These are phyloP conservation scores for Drosophila kikkawai DNA, from an alignment of 1,140 invertebrate species.

Conservation along the genomic window DNA sequence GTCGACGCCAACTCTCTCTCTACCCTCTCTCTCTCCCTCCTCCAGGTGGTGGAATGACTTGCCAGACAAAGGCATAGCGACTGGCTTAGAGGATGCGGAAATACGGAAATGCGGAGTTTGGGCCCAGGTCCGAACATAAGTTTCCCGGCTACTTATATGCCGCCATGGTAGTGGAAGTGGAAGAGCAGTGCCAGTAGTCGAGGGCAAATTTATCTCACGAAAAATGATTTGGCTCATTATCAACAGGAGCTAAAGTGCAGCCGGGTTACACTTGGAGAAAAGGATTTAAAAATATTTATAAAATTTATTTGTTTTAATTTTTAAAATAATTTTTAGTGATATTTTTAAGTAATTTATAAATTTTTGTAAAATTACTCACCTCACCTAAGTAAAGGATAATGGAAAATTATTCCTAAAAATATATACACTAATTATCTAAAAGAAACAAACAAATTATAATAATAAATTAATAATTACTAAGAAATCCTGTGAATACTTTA, in stretches of 20 bases:
- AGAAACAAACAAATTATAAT: not conserved
- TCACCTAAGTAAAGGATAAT: not conserved
- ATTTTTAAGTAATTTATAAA: too few species aligned
- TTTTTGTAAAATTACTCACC: too few species aligned
- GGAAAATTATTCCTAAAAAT: not conserved
- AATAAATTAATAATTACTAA: not conserved
- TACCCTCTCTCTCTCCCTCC: not conserved
- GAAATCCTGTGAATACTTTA: not conserved
- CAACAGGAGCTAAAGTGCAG: slow-evolving; percentile 78
- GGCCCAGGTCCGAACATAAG: slow-evolving; percentile 66
- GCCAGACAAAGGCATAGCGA: slow-evolving; percentile 60
- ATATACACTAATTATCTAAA: not conserved
- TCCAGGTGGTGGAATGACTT: slow-evolving; percentile 54
- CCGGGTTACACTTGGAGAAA: slow-evolving; percentile 2
- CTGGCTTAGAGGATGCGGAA: slow-evolving; percentile 37
- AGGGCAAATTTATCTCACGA: slow-evolving; percentile 75
- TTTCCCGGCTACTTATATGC: slow-evolving; percentile 79
- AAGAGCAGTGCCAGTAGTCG: slow-evolving; percentile 17
- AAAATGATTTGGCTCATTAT: slow-evolving; percentile 84
- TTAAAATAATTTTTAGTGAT: too few species aligned
- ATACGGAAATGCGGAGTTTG: slow-evolving; percentile 9
- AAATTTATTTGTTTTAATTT: too few species aligned
- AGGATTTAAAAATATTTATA: not conserved
- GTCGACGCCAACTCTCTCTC: slow-evolving; percentile 64
- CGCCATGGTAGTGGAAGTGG: slow-evolving; percentile 1